Conservation (phyloP, 2,888 invertebrate genomes). For the Hololepta plana region DNA sequence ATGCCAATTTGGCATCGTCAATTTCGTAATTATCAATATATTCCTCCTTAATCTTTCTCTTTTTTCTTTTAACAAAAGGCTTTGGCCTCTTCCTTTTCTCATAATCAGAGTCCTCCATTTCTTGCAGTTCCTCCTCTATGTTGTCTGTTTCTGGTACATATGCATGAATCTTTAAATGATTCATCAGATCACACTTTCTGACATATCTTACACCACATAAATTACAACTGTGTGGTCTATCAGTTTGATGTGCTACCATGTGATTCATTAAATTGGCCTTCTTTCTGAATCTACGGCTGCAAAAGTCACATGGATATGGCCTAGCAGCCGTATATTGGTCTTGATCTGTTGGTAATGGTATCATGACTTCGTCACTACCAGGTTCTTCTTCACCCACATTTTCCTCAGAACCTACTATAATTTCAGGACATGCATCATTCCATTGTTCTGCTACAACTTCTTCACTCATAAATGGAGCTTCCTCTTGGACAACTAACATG, state of each 20-base stretch:
- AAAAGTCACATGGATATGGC: slow-evolving; percentile 76
- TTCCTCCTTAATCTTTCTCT: slow-evolving; percentile 19
- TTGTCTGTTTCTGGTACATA: slow-evolving; percentile 46
- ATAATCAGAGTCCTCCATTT: slow-evolving; percentile 22
- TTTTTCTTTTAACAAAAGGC: slow-evolving; percentile 16
- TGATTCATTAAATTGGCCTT: slow-evolving; percentile 72
- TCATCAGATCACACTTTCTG: slow-evolving; percentile 62
- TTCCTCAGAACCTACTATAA: slow-evolving; percentile 37
- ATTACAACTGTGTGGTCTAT: slow-evolving; percentile 65
- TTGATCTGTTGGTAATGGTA: slow-evolving; percentile 66
- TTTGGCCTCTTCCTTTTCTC: slow-evolving; percentile 18
- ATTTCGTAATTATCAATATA: slow-evolving; percentile 10
- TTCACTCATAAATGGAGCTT: slow-evolving; percentile 21
- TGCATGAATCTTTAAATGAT: slow-evolving; percentile 67
- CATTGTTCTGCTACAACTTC: slow-evolving; percentile 71
- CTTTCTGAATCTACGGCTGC: slow-evolving; percentile 66
- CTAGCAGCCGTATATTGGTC: slow-evolving; percentile 58
- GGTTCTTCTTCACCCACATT: slow-evolving; percentile 26
- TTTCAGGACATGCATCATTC: slow-evolving; percentile 54
- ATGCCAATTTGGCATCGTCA: slow-evolving; percentile 17
- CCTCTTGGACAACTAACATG: slow-evolving; percentile 22
- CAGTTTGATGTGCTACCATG: slow-evolving; percentile 74
- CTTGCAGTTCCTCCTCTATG: slow-evolving; percentile 31
- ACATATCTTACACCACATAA: slow-evolving; percentile 66
- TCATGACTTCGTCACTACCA: slow-evolving; percentile 45